A percentile compares a stretch with the other conserved stretches of the same genome.
Conservation (phyloP, 1,140 invertebrate genomes). For the Tetragonula clypearis region DNA sequence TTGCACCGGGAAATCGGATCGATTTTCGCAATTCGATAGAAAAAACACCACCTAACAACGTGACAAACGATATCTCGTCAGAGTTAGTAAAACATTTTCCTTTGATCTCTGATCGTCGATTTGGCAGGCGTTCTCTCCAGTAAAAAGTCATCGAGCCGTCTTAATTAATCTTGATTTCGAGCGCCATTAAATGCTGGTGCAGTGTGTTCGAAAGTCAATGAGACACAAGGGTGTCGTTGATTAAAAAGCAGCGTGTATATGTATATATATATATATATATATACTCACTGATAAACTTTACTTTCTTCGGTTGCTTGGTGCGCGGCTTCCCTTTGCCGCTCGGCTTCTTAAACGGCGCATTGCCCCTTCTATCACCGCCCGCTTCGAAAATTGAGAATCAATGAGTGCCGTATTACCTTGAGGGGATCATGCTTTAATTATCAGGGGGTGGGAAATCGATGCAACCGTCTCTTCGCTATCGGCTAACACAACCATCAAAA, state of each 20-base stretch:
- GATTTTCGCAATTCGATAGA: slow-evolving; percentile 1
- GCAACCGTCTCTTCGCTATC: slow-evolving; percentile 54
- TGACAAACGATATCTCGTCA: neutral
- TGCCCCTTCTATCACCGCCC: slow-evolving; percentile 84
- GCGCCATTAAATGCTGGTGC: neutral
- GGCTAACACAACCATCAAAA: slow-evolving; percentile 2
- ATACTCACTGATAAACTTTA: slow-evolving; percentile 94
- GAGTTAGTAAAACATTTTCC: neutral
- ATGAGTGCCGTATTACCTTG: slow-evolving; percentile 36
- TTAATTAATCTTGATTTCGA: neutral
- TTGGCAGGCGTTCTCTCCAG: neutral
- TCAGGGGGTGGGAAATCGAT: slow-evolving; percentile 64
- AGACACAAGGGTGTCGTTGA: neutral
- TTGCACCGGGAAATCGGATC: neutral
- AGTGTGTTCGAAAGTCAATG: neutral
- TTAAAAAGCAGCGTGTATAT: slow-evolving; percentile 14
- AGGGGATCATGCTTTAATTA: slow-evolving; percentile 64
- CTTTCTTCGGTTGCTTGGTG: slow-evolving; percentile 92
- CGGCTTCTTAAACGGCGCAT: slow-evolving; percentile 88
- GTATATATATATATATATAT: no score
- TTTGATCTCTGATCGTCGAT: neutral
- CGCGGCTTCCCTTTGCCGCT: slow-evolving; percentile 87
- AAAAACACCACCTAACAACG: neutral
- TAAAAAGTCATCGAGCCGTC: neutral
- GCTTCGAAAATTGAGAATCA: slow-evolving; percentile 71